Base-by-base conservation (phyloP, 2,113 vertebrate genomes). In the Motacilla tschutschensis region DNA sequence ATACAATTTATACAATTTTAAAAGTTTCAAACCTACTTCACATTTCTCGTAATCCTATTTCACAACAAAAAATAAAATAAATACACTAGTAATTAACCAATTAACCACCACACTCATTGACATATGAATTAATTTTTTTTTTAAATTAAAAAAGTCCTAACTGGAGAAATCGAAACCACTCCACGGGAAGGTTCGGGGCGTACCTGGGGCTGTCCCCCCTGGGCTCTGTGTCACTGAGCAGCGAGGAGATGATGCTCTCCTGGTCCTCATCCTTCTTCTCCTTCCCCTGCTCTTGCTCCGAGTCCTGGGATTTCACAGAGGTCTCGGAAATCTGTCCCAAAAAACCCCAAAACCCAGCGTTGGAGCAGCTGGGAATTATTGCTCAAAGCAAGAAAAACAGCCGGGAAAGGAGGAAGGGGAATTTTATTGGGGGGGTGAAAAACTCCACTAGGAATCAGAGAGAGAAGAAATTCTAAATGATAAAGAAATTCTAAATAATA, bases 341-440 rank as follows among this genome's bases (percentile, higher is more conserved):
- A 50, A 40, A 21, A 4, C 2, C 9, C 29, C 79, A 25, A 21
- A 31, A 12, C 10, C 5, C 29, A 1, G 2, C 1, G 35, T 2
- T 47, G 55, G 40, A 76, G 63, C 19, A 17, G 33, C 0, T 14
- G 54, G 20, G 40, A 33, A 29, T 53, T 18, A 25, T 14, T 46
- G 14, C n/a, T 29, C 54, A 19, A 51, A 51, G 53, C 18, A 36
- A 75, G n/a, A 16, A 36, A 26, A 16, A 7, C 21, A 22, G n/a
- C 51, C 38, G 28, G 10, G n/a, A 17, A 80, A 51, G 22, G 18
- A 41, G n/a, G 31, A 16, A 33, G 22, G 46, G 51, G 6, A 22
- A 26, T 1, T 9, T 15, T 14, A 12, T 14, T 8, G 5, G 69
- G 25, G 28, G 13, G 69, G 25, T 21, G 13, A 1, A 26, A 22